These are phyloP conservation scores for Hippocampus guttulatus DNA, from an alignment of 2,113 vertebrate species.

Conservation along the genomic window DNA sequence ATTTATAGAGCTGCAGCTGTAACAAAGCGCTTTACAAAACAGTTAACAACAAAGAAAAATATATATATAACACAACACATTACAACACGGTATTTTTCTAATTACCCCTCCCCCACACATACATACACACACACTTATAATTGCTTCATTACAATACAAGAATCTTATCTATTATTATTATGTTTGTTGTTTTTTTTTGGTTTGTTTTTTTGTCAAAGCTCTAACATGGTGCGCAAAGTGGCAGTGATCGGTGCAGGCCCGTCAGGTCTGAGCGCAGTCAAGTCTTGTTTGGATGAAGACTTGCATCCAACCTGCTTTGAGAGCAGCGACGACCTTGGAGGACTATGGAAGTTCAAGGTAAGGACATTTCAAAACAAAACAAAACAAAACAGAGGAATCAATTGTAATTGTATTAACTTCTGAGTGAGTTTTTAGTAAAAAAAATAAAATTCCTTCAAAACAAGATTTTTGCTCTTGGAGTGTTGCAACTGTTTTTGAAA, in stretches of 20 bases:
- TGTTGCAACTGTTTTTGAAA: no score
- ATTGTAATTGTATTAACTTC: background rate
- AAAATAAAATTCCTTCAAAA: no score
- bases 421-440: background rate
- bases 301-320: conserved; percentile 86
- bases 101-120: no score
- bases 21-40: no score
- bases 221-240: conserved; percentile 63
- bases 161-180: background rate
- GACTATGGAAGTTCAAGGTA: conserved; percentile 82
- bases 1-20: no score
- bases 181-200: no score
- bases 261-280: conserved; percentile 75
- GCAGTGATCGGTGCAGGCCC: conserved; percentile 81
- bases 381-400: background rate
- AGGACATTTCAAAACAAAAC: background rate
- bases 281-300: conserved; percentile 82
- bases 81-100: no score
- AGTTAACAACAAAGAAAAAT: no score
- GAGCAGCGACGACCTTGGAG: conserved; percentile 77
- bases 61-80: no score
- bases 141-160: no score
- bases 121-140: no score
- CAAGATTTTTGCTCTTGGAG: no score
- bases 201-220: conserved; percentile 1